Conservation (phyloP, 2,113 vertebrate genomes). For the Piaya cayana region DNA sequence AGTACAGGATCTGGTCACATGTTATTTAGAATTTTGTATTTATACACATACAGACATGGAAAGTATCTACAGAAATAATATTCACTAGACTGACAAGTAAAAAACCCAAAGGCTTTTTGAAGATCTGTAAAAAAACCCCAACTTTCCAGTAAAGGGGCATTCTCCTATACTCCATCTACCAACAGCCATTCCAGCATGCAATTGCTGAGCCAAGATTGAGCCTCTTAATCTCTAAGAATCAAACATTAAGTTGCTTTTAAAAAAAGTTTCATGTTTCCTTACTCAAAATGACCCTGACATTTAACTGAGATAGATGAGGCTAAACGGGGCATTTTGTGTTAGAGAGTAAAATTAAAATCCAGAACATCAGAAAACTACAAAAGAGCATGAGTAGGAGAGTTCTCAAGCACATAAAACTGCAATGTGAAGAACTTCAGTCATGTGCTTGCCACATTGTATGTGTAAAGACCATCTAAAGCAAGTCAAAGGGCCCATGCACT, state of each 20-base stretch:
- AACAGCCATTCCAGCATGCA: background rate
- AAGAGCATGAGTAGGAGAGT: background rate
- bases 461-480: background rate
- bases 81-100: background rate
- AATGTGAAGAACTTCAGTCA: background rate
- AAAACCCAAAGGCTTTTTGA: background rate
- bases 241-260: background rate
- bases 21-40: background rate
- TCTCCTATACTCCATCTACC: background rate
- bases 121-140: background rate
- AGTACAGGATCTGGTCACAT: background rate
- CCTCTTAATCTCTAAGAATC: background rate
- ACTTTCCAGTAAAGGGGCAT: background rate
- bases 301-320: background rate
- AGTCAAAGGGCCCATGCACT: background rate
- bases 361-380: background rate
- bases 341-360: background rate
- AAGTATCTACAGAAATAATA: background rate
- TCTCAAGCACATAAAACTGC: background rate
- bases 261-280: background rate
- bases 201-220: background rate
- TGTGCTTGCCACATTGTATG: fast-evolving
- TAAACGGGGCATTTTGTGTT: background rate
- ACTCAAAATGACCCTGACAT: background rate
- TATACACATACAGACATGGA: too few species aligned